Percentiles rank a stretch among this genome's conserved stretches.
Evolutionary conservation across 2,797 vertebrate species (phyloP).

Genomic region (Arctocebus calabarensis): DNA sequence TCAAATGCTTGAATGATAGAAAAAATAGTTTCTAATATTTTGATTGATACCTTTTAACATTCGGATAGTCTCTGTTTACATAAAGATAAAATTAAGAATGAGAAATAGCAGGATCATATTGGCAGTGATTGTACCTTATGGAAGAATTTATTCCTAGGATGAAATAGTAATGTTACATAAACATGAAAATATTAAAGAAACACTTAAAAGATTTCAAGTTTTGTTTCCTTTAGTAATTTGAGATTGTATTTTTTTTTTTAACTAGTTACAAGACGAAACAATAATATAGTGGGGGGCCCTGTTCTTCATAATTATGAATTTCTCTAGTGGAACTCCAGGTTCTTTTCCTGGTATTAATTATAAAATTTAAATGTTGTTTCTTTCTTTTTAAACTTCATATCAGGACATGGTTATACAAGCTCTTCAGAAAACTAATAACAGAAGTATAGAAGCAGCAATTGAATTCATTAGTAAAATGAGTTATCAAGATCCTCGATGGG

Average conservation of each 20-base stretch:
- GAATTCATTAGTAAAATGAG: constrained; percentile 97
- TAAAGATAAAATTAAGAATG: constrained; percentile 44
- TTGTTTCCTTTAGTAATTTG: constrained; percentile 58
- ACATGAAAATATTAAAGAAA: constrained; percentile 53
- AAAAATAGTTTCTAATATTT: neutral
- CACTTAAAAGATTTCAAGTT: constrained; percentile 36
- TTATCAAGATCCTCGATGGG: constrained; percentile 94
- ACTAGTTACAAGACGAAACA: constrained; percentile 21
- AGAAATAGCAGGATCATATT: constrained; percentile 44
- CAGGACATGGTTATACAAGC: constrained; percentile 93
- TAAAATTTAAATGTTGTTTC: constrained; percentile 60
- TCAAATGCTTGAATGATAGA: constrained; percentile 30
- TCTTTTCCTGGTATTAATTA: constrained; percentile 54
- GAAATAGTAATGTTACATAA: constrained; percentile 21
- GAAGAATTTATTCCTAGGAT: constrained; percentile 44
- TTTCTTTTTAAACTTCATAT: constrained; percentile 71
- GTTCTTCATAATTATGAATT: constrained; percentile 47
- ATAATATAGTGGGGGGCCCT: neutral
- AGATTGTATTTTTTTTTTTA: constrained; percentile 21
- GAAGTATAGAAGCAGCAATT: constrained; percentile 93
- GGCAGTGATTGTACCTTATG: neutral
- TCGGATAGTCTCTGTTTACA: constrained; percentile 40
- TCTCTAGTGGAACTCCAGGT: constrained; percentile 13
- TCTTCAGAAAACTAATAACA: constrained; percentile 93
- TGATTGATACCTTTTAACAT: constrained; percentile 29